These are phyloP conservation scores for Polypterus bichir DNA, from an alignment of 2,113 vertebrate genomes.

Conservation along the genomic window DNA sequence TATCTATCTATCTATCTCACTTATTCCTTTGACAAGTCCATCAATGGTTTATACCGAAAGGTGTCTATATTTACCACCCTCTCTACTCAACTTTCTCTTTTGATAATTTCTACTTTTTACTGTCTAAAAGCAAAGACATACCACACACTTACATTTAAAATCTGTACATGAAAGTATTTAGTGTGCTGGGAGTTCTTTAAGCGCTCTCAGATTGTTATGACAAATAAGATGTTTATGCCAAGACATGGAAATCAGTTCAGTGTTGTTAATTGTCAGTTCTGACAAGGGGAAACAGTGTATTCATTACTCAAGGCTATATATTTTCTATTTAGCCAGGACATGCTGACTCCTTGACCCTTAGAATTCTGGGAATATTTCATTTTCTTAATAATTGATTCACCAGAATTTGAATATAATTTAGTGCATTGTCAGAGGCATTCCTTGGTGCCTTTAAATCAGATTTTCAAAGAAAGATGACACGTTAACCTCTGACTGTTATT, in stretches of 20 bases:
- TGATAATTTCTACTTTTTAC: constrained; percentile 19
- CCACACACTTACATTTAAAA: constrained; percentile 31
- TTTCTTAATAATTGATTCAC: constrained; percentile 54
- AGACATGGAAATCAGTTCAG: not conserved
- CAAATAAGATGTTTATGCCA: too few species aligned
- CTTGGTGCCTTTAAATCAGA: constrained; percentile 48
- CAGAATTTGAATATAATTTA: constrained; percentile 54
- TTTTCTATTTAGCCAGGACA: constrained; percentile 2
- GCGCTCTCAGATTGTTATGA: too few species aligned
- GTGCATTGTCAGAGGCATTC: constrained; percentile 39
- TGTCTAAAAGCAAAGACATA: constrained; percentile 16
- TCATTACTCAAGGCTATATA: not conserved
- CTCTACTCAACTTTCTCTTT: too few species aligned
- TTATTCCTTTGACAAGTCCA: too few species aligned
- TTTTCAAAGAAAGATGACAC: constrained; percentile 42
- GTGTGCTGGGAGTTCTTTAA: constrained; percentile 5
- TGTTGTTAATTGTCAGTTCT: constrained; percentile 3
- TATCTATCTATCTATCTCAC: too few species aligned
- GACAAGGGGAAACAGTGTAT: constrained; percentile 6
- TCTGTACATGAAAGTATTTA: constrained; percentile 28
- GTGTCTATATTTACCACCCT: too few species aligned
- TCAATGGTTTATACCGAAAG: too few species aligned
- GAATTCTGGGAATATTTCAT: constrained; percentile 1
- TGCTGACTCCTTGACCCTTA: not conserved
- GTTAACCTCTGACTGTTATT: constrained; percentile 45